Conservation (phyloP, 2,888 invertebrate genomes). For the Therioaphis trifolii region DNA sequence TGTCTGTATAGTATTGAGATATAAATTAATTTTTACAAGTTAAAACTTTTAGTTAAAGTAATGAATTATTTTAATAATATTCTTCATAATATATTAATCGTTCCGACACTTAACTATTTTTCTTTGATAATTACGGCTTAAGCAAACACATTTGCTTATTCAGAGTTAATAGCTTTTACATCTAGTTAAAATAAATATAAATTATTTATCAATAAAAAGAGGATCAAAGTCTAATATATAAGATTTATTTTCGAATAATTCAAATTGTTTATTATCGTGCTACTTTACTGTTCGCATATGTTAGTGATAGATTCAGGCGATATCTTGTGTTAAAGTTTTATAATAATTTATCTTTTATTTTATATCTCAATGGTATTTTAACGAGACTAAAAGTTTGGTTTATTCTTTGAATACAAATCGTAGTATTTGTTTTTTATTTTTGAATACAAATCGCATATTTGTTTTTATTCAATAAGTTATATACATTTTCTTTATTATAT, state of each 20-base stretch:
- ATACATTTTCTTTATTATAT: no score
- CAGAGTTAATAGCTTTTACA: neutral
- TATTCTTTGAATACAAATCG: neutral
- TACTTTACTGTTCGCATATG: neutral
- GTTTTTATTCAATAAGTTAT: no score
- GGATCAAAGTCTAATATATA: neutral
- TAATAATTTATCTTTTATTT: neutral
- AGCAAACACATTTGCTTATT: neutral
- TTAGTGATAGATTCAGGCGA: neutral
- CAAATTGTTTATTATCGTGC: neutral
- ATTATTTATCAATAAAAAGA: neutral
- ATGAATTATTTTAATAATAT: neutral
- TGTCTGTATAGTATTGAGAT: no score
- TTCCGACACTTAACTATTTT: neutral
- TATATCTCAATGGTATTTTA: no score
- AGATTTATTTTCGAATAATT: neutral
- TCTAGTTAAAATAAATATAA: neutral
- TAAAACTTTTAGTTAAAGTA: no score
- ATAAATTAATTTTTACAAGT: no score
- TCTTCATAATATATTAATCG: neutral
- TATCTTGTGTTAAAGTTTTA: neutral
- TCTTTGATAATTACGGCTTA: no score
- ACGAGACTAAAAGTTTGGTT: neutral
- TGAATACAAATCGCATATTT: no score
- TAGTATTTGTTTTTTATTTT: no score